phyloP scores from a whole-genome alignment of 2,797 vertebrate genomes.

The Macropodus opercularis region DNA sequence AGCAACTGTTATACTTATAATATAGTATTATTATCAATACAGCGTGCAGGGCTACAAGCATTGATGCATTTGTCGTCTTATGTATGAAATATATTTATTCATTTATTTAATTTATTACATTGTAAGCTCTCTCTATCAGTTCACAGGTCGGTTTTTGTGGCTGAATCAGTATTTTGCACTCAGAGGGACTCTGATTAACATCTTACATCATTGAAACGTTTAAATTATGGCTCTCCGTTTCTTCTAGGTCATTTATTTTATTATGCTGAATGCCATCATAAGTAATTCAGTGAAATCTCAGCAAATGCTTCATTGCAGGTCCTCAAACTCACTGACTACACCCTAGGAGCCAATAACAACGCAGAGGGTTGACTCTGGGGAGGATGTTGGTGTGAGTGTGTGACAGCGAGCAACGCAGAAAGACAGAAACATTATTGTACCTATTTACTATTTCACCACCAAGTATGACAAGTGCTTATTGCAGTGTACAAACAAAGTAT shows the following conservation, averaged over 20 bases:
- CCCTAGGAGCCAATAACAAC: constrained; percentile 21
- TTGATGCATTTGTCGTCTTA: too few relatives aligned
- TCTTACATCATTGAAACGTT: constrained; percentile 28
- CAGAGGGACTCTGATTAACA: neutral
- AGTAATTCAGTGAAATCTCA: constrained; percentile 58
- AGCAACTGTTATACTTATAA: too few relatives aligned
- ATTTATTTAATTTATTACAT: too few relatives aligned
- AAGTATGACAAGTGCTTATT: constrained; percentile 29
- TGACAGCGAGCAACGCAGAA: constrained; percentile 16
- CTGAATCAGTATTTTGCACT: neutral
- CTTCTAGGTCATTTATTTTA: constrained; percentile 66
- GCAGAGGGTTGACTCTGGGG: constrained; percentile 31
- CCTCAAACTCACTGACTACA: constrained; percentile 49
- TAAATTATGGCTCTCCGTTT: constrained; percentile 18
- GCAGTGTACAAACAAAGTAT: constrained; percentile 20
- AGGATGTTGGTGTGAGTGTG: constrained; percentile 12
- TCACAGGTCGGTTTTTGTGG: too few relatives aligned
- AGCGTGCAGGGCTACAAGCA: too few relatives aligned
- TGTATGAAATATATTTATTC: too few relatives aligned
- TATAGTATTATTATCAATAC: too few relatives aligned
- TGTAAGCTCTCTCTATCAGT: too few relatives aligned
- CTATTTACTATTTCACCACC: constrained; percentile 19
- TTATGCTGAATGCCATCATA: constrained; percentile 54
- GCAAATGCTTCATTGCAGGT: constrained; percentile 75
- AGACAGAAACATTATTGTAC: constrained; percentile 15